Evolutionary conservation across 2,113 vertebrate genomes (phyloP).

Genomic region (Hippocampus barbouri): DNA sequence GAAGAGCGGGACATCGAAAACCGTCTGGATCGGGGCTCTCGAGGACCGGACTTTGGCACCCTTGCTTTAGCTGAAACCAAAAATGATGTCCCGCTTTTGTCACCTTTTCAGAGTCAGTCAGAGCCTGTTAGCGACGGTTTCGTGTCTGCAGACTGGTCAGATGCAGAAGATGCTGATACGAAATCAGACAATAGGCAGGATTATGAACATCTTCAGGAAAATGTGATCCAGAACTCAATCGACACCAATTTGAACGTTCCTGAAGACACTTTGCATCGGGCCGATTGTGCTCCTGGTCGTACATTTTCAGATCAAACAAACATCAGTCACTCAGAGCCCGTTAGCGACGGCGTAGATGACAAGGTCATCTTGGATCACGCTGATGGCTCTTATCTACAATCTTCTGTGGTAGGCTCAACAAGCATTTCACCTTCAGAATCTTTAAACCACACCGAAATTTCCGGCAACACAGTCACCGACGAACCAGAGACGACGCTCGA

Average conservation of each 20-base stretch:
- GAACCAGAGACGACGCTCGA: conserved; percentile 8
- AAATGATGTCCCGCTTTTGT: background rate
- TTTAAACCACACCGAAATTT: background rate
- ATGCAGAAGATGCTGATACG: background rate
- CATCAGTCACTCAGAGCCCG: background rate
- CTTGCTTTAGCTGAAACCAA: conserved; percentile 2
- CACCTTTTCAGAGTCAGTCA: conserved; percentile 7
- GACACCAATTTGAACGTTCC: background rate
- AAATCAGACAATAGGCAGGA: background rate
- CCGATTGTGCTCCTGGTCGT: background rate
- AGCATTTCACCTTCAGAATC: background rate
- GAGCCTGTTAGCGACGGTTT: background rate
- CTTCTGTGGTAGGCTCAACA: background rate
- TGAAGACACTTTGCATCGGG: background rate
- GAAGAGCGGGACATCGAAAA: no score
- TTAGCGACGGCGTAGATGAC: background rate
- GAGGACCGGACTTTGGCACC: no score
- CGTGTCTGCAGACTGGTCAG: background rate
- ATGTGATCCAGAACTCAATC: conserved; percentile 8
- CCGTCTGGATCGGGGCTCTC: no score
- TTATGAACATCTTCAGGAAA: background rate
- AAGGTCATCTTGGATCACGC: background rate
- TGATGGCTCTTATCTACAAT: background rate
- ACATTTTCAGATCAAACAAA: background rate
- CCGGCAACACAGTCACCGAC: background rate